Evolutionary conservation across 2,113 vertebrate species (phyloP).

Genomic region (Psephotus haematonotus): DNA sequence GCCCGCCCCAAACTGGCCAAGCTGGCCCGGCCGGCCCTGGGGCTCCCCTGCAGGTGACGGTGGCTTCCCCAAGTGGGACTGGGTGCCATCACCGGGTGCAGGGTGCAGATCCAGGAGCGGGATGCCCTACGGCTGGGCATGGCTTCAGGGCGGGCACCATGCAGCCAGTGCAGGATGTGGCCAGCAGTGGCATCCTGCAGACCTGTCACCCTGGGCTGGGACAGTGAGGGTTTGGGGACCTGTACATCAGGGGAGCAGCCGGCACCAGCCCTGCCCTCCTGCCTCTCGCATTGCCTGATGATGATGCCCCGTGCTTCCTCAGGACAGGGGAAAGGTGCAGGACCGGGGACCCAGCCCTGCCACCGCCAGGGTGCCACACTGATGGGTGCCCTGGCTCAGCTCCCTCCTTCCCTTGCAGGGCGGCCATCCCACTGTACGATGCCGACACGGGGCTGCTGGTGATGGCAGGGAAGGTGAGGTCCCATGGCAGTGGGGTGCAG

Average conservation of each 20-base stretch:
- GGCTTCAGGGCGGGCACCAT: fast-evolving
- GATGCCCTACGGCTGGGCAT: background rate
- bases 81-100: fast-evolving
- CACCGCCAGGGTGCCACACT: fast-evolving
- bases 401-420: constrained; percentile 65
- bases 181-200: background rate
- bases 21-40: background rate
- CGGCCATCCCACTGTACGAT: constrained; percentile 86
- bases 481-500: fast-evolving
- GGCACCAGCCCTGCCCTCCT: fast-evolving
- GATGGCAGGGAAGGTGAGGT: constrained; percentile 86
- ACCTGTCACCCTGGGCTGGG: too few relatives aligned
- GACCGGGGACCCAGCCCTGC: background rate
- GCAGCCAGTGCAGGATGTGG: background rate
- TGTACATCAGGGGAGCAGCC: background rate
- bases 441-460: constrained; percentile 86
- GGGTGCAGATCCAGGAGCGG: background rate
- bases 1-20: background rate
- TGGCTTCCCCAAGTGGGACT: fast-evolving
- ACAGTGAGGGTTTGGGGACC: background rate
- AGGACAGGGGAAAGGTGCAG: fast-evolving
- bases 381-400: background rate
- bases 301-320: background rate
- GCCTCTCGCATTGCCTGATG: fast-evolving
- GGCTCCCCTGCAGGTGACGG: background rate